Base-by-base conservation (phyloP, 1,140 invertebrate genomes). In the Drosophila ambigua region DNA sequence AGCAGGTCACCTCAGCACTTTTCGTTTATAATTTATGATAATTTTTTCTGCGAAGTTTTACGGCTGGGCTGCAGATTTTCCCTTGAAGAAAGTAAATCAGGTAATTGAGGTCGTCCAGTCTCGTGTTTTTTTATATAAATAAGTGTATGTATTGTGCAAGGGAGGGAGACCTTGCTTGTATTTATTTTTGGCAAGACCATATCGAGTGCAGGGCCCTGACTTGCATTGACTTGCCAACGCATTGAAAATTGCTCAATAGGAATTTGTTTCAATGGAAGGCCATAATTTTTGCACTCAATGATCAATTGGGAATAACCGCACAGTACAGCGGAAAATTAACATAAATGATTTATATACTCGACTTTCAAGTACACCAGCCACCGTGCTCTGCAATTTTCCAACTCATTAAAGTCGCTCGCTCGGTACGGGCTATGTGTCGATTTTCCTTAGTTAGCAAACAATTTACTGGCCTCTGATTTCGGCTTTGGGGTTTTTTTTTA, bases 271-370 rank as follows among this genome's bases (percentile, higher is more conserved):
- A 72, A 65, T 46, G 59, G 67, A 84, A 85, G 81, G 81, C 74
- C 82, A 77, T 64, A 61, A 74, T 72, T 85, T 74, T 77, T 81
- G 73, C 78, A 57, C 62, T 50, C 73, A 58, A 13, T 39, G 4
- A 39, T 39, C 35, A 5, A 77, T 79, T 76, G 26, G 44, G 20
- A 35, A 45, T 15, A 58, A 52, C 58, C 72, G 55, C 76, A 58
- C 55, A 52, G 68, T 11, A 24, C 23, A 24, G 23, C 23, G 31
- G 45, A 50, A 52, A 77, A 67, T 81, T 78, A 58, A 59, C 82
- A 75, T 81, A 87, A 81, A 77, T 85, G 59, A 85, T 81, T 87
- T 81, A 81, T 85, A 65, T 67, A 87, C 68, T 85, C 74, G 45
- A 77, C 65, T 61, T 75, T 62, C 45, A 62, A 80, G 72, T 75